Conservation (phyloP, 2,113 vertebrate genomes). For the Asarcornis scutulata region DNA sequence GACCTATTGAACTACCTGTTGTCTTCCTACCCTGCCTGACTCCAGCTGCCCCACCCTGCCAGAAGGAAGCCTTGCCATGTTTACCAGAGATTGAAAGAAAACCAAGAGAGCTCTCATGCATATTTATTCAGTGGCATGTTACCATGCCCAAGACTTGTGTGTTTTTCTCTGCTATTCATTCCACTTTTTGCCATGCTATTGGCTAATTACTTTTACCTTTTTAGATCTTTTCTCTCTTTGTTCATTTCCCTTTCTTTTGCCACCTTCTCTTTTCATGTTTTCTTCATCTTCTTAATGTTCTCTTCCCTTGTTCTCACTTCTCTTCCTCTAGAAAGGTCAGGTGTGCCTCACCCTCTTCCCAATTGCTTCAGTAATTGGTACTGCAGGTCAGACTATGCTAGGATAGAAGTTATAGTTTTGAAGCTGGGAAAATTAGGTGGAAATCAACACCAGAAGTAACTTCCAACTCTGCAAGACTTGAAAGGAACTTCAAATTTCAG, state of each 20-base stretch:
- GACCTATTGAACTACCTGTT: rapidly evolving
- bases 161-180: neutral
- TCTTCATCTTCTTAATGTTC: neutral
- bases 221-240: neutral
- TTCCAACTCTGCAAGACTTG: neutral
- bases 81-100: neutral
- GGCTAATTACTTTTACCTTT: neutral
- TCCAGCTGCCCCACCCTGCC: rapidly evolving
- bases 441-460: neutral
- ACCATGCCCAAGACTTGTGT: neutral
- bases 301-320: neutral
- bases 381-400: neutral
- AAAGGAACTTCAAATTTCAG: neutral
- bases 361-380: neutral
- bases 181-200: neutral
- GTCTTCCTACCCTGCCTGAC: neutral
- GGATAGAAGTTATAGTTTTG: rapidly evolving
- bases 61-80: neutral
- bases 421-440: neutral
- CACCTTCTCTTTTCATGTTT: neutral
- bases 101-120: neutral
- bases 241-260: neutral
- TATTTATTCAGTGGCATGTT: neutral
- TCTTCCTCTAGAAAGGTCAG: neutral
- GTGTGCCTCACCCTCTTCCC: neutral